Percentiles rank a stretch among this genome's conserved stretches.
Evolutionary conservation across 2,113 vertebrate genomes (phyloP).

Genomic region (Cyprinus carpio): DNA sequence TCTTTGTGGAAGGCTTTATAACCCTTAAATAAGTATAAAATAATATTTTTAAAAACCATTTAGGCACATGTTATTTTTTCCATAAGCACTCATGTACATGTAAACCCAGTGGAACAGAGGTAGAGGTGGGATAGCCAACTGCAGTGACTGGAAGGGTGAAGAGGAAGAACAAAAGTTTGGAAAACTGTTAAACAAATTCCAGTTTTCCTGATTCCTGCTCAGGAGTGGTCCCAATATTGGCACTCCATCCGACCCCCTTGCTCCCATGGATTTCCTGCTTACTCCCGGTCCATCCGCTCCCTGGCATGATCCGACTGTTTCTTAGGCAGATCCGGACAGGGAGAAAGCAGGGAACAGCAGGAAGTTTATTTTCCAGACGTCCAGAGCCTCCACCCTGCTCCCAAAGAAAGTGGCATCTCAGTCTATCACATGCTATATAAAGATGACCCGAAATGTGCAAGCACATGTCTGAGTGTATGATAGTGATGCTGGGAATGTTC

Average conservation of each 20-base stretch:
- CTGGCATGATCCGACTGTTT: constrained; percentile 27
- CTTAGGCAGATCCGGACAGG: constrained; percentile 31
- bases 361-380: constrained; percentile 55
- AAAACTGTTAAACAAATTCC: constrained; percentile 38
- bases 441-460: constrained; percentile 37
- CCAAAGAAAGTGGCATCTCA: constrained; percentile 39
- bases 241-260: constrained; percentile 44
- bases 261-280: constrained; percentile 47
- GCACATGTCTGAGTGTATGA: background rate
- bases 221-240: constrained; percentile 2
- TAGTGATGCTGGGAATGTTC: constrained; percentile 10
- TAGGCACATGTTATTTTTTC: background rate
- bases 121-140: background rate
- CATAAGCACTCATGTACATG: background rate
- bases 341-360: constrained; percentile 45
- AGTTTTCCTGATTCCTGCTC: constrained; percentile 33
- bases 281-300: constrained; percentile 37
- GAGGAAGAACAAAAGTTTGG: constrained; percentile 23
- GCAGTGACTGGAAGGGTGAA: background rate
- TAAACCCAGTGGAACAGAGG: background rate
- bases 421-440: constrained; percentile 47
- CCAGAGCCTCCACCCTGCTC: constrained; percentile 2
- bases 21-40: background rate
- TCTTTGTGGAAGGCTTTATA: background rate
- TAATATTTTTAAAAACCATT: background rate